Percentiles rank a stretch among this genome's conserved stretches.
phyloP scores from a whole-genome alignment of 2,888 invertebrate genomes.

The Tipula helvola region DNA sequence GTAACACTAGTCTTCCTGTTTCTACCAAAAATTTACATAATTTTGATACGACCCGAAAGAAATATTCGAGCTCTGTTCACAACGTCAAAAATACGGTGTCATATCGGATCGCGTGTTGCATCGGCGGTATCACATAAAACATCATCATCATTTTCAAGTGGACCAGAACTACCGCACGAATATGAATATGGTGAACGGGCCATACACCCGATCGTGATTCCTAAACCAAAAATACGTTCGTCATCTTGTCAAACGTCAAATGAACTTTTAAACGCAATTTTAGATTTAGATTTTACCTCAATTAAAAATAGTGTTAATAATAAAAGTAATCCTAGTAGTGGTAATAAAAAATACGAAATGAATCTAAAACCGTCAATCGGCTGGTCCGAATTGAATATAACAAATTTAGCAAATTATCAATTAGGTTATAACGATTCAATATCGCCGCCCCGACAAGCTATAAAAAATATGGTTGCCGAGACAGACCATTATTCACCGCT shows the following conservation, averaged over 20 bases:
- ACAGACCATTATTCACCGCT: not conserved
- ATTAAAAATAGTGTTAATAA: not conserved
- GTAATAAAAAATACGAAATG: not conserved
- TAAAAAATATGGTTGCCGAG: not conserved
- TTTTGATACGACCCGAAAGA: conserved; percentile 57
- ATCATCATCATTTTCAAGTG: conserved; percentile 19
- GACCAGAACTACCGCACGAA: conserved; percentile 5
- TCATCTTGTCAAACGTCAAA: conserved; percentile 13
- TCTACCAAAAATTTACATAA: conserved; percentile 65
- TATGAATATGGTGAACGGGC: not conserved
- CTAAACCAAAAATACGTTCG: not conserved
- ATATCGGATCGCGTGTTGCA: conserved; percentile 41
- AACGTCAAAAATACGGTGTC: conserved; percentile 60
- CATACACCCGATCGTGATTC: not conserved
- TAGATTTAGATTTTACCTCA: conserved; percentile 9
- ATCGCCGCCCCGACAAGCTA: not conserved
- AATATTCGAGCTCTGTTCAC: conserved; percentile 65
- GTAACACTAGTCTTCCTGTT: conserved; percentile 62
- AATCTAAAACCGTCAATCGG: not conserved
- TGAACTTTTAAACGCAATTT: conserved; percentile 9
- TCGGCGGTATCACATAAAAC: conserved; percentile 34
- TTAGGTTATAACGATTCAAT: not conserved
- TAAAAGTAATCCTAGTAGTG: not conserved
- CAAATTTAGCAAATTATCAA: not conserved
- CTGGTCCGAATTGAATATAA: conserved; percentile 5